Percentiles rank a stretch among this genome's conserved stretches.
Evolutionary conservation across 2,888 invertebrate species (phyloP).

Genomic region (Scrobipalpa atriplicella): DNA sequence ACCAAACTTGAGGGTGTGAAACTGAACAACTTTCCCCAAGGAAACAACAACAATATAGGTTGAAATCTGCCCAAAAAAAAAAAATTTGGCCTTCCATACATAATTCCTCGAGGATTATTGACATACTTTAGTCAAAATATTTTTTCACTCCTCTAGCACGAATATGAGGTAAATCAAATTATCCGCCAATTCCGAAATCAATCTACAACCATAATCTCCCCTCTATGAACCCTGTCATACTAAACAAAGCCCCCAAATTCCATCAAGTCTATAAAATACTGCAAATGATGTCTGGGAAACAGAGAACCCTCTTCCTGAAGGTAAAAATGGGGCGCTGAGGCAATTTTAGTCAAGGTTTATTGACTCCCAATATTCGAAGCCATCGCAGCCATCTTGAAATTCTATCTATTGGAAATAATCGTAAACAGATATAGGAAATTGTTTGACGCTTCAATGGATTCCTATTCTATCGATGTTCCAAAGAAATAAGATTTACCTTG

Average conservation of each 20-base stretch:
- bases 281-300: conserved; percentile 9
- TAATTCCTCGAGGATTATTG: too few relatives aligned
- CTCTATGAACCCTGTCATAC: neutral
- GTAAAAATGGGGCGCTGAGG: conserved; percentile 8
- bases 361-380: conserved; percentile 13
- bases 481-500: conserved; percentile 1
- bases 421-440: conserved; percentile 21
- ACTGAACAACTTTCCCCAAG: too few relatives aligned
- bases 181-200: neutral
- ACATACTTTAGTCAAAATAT: too few relatives aligned
- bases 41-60: too few relatives aligned
- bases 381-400: conserved; percentile 15
- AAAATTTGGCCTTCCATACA: too few relatives aligned
- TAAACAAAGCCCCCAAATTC: conserved; percentile 15
- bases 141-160: neutral
- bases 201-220: neutral
- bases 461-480: conserved; percentile 9
- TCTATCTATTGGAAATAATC: conserved; percentile 21
- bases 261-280: conserved; percentile 14
- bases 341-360: conserved; percentile 18
- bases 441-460: conserved; percentile 15
- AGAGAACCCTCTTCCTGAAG: neutral
- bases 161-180: conserved; percentile 3
- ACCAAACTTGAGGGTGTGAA: too few relatives aligned
- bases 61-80: too few relatives aligned